Percentiles rank a stretch among this genome's conserved stretches.
phyloP scores from a whole-genome alignment of 1,140 invertebrate species.

The Drosophila lini region DNA sequence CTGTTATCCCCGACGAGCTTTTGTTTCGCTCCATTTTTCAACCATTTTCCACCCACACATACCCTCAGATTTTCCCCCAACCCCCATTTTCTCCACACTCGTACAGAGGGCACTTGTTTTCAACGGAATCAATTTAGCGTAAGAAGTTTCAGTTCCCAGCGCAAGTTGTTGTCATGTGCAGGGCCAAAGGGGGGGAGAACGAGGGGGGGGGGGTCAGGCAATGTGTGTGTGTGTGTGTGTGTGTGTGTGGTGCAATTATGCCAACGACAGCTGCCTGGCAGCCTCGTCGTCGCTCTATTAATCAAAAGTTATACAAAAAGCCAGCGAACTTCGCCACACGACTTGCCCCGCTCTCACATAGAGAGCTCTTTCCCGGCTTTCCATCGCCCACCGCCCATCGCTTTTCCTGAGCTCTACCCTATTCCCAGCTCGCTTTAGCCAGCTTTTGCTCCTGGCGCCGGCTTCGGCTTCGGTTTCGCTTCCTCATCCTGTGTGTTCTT shows the following conservation, averaged over 20 bases:
- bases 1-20: constrained; percentile 63
- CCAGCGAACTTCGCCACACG: constrained; percentile 73
- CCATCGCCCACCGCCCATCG: not conserved
- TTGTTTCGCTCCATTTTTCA: constrained; percentile 37
- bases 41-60: too few species aligned
- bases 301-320: constrained; percentile 82
- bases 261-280: constrained; percentile 57
- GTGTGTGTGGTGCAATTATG: constrained; percentile 73
- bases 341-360: constrained; percentile 12
- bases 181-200: constrained; percentile 9
- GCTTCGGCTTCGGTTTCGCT: not conserved
- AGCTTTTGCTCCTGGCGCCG: constrained; percentile 20
- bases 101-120: constrained; percentile 60
- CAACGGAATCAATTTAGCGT: constrained; percentile 80
- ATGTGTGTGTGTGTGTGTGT: not conserved
- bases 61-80: too few species aligned
- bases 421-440: constrained; percentile 25
- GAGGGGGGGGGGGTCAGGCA: not conserved
- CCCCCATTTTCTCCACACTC: not conserved
- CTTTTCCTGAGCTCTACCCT: constrained; percentile 10
- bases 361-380: not conserved
- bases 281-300: constrained; percentile 66
- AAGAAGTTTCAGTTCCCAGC: constrained; percentile 64
- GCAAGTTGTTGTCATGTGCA: constrained; percentile 68
- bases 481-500: constrained; percentile 25